Conservation (phyloP, 2,797 vertebrate species). For the Pogoniulus pusillus region DNA sequence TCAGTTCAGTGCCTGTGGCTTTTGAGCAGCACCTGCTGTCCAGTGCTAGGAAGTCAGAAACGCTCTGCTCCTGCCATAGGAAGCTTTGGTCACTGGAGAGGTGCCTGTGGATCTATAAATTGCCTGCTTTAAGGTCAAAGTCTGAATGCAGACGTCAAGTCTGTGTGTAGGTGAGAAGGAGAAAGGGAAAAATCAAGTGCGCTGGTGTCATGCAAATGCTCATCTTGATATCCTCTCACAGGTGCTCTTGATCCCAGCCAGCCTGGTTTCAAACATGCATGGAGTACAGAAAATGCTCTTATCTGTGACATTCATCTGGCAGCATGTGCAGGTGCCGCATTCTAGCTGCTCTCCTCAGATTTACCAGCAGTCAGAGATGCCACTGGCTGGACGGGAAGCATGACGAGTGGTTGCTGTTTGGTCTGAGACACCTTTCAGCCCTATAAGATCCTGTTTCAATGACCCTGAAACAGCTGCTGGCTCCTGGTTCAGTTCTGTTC, state of each 20-base stretch:
- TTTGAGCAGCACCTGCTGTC: conserved; percentile 31
- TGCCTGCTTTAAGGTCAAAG: background rate
- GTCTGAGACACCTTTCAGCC: background rate
- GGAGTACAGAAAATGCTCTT: background rate
- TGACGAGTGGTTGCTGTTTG: background rate
- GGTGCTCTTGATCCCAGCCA: conserved; percentile 23
- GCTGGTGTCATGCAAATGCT: conserved; percentile 1
- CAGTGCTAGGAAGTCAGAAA: background rate
- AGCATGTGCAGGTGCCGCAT: background rate
- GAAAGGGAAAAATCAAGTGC: background rate
- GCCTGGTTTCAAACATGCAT: background rate
- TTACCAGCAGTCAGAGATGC: background rate
- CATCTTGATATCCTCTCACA: conserved; percentile 4
- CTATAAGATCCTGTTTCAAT: background rate
- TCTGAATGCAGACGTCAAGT: conserved; percentile 6
- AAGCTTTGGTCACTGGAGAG: background rate
- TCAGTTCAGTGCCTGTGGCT: background rate
- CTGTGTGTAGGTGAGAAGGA: background rate
- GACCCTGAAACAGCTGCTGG: background rate
- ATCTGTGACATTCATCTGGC: conserved; percentile 23
- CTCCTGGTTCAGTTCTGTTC: background rate
- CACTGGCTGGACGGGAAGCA: rapidly evolving
- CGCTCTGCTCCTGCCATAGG: background rate
- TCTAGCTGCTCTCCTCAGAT: background rate
- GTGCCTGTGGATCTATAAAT: background rate